phyloP scores from a whole-genome alignment of 2,797 vertebrate species.

The Spinus olivaceus region DNA sequence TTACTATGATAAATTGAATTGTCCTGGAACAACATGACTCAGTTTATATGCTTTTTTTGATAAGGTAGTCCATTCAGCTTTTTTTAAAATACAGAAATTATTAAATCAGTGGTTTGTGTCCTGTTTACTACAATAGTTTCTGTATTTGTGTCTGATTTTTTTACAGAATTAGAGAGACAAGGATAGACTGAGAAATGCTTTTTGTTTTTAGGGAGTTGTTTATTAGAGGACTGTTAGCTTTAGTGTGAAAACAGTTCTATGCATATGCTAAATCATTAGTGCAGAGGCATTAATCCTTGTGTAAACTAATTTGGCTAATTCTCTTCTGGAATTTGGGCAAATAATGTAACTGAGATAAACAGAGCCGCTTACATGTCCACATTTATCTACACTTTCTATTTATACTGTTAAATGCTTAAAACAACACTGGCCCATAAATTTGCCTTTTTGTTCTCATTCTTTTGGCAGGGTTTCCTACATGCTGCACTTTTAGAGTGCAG shows the following conservation, averaged over 20 bases:
- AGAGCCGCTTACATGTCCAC: slow-evolving; percentile 66
- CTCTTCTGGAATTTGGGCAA: slow-evolving; percentile 69
- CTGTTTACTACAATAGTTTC: neutral
- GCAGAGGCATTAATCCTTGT: slow-evolving; percentile 56
- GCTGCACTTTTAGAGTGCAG: slow-evolving; percentile 73
- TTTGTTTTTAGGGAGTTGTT: neutral
- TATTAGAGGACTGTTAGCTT: neutral
- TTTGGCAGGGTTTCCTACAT: slow-evolving; percentile 75
- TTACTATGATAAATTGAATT: neutral
- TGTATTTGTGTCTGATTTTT: neutral
- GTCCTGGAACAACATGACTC: neutral
- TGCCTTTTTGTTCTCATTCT: slow-evolving; percentile 69
- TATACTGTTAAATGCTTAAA: slow-evolving; percentile 80
- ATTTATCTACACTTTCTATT: slow-evolving; percentile 79
- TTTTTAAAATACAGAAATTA: neutral
- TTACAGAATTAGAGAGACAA: neutral
- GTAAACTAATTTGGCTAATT: slow-evolving; percentile 72
- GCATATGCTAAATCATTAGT: slow-evolving; percentile 27
- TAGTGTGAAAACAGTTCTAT: neutral
- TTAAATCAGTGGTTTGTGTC: neutral
- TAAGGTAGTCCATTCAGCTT: neutral
- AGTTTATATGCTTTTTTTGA: neutral
- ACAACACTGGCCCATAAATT: slow-evolving; percentile 77
- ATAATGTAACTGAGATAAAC: slow-evolving; percentile 73
- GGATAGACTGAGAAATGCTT: neutral